A percentile compares a stretch with the other conserved stretches of the same genome.
phyloP scores from a whole-genome alignment of 2,113 vertebrate species.

The Sigmodon hispidus region DNA sequence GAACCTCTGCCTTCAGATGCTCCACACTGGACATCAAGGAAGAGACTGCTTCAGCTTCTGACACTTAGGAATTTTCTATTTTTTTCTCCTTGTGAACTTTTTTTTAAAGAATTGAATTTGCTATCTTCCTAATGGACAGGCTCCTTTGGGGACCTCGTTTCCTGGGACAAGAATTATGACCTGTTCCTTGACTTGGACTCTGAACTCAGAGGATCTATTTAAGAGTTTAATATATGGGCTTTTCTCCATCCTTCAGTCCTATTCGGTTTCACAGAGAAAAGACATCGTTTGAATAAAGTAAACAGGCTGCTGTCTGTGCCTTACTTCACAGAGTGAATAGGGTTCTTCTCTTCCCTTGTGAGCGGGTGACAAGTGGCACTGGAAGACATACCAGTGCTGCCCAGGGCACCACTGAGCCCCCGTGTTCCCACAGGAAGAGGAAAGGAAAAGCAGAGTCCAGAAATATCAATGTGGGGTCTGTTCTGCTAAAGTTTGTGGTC shows the following conservation, averaged over 20 bases:
- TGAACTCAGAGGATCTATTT: conserved; percentile 83
- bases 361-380: not conserved
- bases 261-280: conserved; percentile 58
- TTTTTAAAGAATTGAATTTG: conserved; percentile 45
- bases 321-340: not conserved
- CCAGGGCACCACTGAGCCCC: not conserved
- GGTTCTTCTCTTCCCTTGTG: not conserved
- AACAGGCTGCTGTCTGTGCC: conserved; percentile 20
- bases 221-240: conserved; percentile 88
- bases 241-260: conserved; percentile 34
- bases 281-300: conserved; percentile 75
- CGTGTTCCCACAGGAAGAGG: not conserved
- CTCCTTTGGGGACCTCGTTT: conserved; percentile 23
- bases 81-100: conserved; percentile 51
- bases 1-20: not conserved
- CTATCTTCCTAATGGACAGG: not conserved
- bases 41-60: not conserved
- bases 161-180: conserved; percentile 23
- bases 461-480: too few species aligned
- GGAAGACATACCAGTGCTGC: not conserved
- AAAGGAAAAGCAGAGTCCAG: not conserved
- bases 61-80: conserved; percentile 58
- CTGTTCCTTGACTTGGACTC: conserved; percentile 11
- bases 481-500: not conserved
- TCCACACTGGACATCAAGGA: not conserved